phyloP scores from a whole-genome alignment of 1,140 invertebrate species.

The Sinella curviseta region DNA sequence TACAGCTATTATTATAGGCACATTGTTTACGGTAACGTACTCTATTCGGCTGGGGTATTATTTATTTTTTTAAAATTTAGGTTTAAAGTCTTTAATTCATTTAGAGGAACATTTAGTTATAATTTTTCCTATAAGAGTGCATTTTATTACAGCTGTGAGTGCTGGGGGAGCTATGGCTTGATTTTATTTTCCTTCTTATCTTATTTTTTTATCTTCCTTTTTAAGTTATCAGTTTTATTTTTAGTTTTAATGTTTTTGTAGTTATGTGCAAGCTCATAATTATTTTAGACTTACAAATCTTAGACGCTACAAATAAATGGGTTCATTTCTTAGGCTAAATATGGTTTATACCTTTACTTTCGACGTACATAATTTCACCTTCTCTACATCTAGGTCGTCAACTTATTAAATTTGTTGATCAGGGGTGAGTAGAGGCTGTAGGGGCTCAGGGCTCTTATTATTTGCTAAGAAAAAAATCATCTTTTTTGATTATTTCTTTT shows the following conservation, averaged over 20 bases:
- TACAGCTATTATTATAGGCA: too few relatives aligned
- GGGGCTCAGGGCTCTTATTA: not conserved
- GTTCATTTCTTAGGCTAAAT: not conserved
- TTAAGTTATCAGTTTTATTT: constrained; percentile 6
- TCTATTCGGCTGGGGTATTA: not conserved
- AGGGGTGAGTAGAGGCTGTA: not conserved
- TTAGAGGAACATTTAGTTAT: not conserved
- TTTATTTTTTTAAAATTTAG: not conserved
- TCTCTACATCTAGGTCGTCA: not conserved
- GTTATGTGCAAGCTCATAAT: not conserved
- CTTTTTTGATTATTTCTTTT: not conserved
- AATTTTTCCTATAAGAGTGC: not conserved
- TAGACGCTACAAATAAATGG: not conserved
- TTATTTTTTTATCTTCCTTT: constrained; percentile 2
- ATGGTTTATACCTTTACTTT: not conserved
- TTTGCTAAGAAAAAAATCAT: not conserved
- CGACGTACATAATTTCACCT: not conserved
- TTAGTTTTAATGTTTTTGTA: not conserved
- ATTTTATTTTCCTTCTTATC: not conserved
- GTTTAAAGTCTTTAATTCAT: not conserved
- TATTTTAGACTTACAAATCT: not conserved
- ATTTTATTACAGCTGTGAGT: not conserved
- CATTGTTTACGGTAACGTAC: too few relatives aligned
- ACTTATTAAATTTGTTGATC: not conserved
- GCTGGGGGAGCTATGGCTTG: not conserved